Conservation (phyloP, 2,797 vertebrate species). For the Orestias chungarensis region DNA sequence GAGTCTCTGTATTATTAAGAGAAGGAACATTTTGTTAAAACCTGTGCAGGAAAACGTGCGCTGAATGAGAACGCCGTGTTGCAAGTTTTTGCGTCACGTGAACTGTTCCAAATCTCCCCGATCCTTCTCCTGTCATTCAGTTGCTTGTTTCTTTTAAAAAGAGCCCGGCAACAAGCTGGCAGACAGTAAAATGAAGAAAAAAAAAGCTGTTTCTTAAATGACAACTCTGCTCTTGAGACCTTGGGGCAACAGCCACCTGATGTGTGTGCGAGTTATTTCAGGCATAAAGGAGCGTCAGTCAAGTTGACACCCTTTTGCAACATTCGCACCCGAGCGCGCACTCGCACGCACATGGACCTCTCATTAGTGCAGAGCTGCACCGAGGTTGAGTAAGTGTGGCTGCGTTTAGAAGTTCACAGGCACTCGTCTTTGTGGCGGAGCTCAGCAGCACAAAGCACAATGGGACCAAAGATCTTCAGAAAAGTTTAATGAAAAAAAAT, state of each 20-base stretch:
- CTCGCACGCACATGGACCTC: conserved; percentile 29
- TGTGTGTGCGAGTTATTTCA: conserved; percentile 69
- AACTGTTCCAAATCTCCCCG: neutral
- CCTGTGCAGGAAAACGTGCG: neutral
- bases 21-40: neutral
- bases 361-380: conserved; percentile 71
- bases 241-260: conserved; percentile 68
- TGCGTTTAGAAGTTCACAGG: conserved; percentile 61
- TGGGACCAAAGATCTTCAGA: conserved; percentile 34
- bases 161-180: conserved; percentile 14
- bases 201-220: conserved; percentile 65
- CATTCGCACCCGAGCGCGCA: conserved; percentile 27
- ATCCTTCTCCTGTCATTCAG: conserved; percentile 9
- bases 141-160: conserved; percentile 32
- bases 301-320: conserved; percentile 55
- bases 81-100: conserved; percentile 16
- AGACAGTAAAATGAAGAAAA: conserved; percentile 50
- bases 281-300: conserved; percentile 69
- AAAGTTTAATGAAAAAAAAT: conserved; percentile 34
- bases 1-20: neutral
- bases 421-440: conserved; percentile 54
- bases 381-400: conserved; percentile 59
- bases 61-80: neutral
- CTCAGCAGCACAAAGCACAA: conserved; percentile 32
- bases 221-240: conserved; percentile 65